Conservation (phyloP, 2,797 vertebrate genomes). For the Bradypus variegatus region DNA sequence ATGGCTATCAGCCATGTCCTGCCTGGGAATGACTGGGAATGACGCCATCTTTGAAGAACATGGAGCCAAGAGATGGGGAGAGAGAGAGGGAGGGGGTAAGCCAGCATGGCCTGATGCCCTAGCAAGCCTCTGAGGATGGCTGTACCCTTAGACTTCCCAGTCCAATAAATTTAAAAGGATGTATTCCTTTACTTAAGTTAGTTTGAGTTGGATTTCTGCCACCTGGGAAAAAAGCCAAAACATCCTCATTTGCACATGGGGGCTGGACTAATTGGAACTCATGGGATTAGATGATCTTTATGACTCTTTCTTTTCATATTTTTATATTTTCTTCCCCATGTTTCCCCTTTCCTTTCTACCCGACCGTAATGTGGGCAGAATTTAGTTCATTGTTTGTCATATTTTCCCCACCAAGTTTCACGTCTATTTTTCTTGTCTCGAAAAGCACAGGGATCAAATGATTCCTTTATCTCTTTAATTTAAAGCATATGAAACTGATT, state of each 20-base stretch:
- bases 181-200: not conserved
- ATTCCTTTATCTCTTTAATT: not conserved
- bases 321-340: rapidly evolving
- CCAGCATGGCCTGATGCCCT: not conserved
- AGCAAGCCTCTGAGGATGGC: not conserved
- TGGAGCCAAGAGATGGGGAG: not conserved
- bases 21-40: not conserved
- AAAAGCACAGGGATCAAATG: not conserved
- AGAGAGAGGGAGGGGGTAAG: not conserved
- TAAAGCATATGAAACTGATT: not conserved
- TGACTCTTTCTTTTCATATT: not conserved
- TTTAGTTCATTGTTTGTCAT: not conserved
- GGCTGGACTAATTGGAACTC: not conserved
- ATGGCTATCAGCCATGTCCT: not conserved
- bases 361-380: rapidly evolving
- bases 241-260: rapidly evolving
- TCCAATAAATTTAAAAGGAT: not conserved
- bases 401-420: not conserved
- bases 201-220: not conserved
- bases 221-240: not conserved
- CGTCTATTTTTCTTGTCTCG: not conserved
- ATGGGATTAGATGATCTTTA: not conserved
- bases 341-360: not conserved
- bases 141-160: not conserved
- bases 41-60: rapidly evolving